Evolutionary conservation across 1,140 invertebrate species (phyloP).

Genomic region (Campoletis sonorensis): DNA sequence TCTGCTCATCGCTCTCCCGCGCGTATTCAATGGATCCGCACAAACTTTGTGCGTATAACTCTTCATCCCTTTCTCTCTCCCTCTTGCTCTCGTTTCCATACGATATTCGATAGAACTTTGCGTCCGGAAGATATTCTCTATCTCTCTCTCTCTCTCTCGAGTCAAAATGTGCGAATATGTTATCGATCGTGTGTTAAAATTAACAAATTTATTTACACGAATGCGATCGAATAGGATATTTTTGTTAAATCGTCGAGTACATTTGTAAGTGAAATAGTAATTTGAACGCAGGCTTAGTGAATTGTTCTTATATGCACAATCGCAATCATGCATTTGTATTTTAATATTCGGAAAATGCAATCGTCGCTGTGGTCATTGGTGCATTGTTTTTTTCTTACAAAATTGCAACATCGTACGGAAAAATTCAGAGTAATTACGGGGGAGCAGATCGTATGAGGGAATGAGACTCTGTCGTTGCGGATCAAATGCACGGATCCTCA

Average conservation of each 20-base stretch:
- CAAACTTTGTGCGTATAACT: neutral
- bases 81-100: too few species aligned
- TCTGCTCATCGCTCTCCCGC: constrained; percentile 19
- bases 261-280: too few species aligned
- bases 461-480: constrained; percentile 35
- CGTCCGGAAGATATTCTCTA: too few species aligned
- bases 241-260: too few species aligned
- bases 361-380: neutral
- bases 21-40: constrained; percentile 20
- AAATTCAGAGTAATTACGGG: neutral
- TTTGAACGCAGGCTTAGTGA: too few species aligned
- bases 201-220: neutral
- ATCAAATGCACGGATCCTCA: constrained; percentile 41
- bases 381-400: neutral
- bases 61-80: neutral
- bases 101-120: too few species aligned
- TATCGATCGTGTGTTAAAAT: neutral
- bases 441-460: neutral
- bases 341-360: too few species aligned
- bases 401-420: neutral
- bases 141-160: too few species aligned
- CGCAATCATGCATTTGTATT: too few species aligned
- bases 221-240: neutral
- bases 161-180: neutral
- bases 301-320: too few species aligned